These are phyloP conservation scores for Dicyrtomina minuta DNA, from an alignment of 2,888 invertebrate species.

Conservation along the genomic window DNA sequence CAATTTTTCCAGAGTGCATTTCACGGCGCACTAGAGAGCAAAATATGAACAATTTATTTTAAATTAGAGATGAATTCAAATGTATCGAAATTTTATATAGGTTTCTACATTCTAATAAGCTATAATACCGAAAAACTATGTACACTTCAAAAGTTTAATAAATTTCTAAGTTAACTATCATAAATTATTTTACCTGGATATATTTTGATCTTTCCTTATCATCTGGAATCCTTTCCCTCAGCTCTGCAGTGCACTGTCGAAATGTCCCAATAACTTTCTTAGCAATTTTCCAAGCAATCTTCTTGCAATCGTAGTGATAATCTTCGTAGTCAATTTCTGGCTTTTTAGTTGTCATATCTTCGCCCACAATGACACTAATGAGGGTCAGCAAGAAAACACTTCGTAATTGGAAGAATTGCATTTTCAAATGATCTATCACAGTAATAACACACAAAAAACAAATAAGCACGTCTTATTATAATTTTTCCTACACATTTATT, in stretches of 20 bases:
- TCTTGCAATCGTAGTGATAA: slow-evolving; percentile 39
- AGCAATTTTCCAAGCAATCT: slow-evolving; percentile 40
- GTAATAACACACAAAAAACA: too few species aligned
- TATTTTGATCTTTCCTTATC: slow-evolving; percentile 32
- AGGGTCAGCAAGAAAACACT: too few species aligned
- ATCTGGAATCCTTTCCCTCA: slow-evolving; percentile 35
- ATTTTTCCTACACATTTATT: too few species aligned
- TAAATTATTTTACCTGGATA: slow-evolving; percentile 20
- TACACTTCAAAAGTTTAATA: too few species aligned
- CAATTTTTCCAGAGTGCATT: slow-evolving; percentile 25
- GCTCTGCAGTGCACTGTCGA: slow-evolving; percentile 37
- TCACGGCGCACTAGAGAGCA: slow-evolving; percentile 23
- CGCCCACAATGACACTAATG: too few species aligned
- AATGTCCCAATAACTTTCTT: slow-evolving; percentile 43
- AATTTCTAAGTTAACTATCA: too few species aligned
- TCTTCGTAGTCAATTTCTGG: slow-evolving; percentile 17
- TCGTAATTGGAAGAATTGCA: too few species aligned
- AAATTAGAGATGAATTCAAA: background rate
- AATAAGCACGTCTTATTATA: too few species aligned
- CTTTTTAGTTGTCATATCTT: background rate
- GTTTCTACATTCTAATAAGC: too few species aligned
- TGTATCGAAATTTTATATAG: background rate
- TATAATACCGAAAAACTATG: too few species aligned
- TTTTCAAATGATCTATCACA: too few species aligned
- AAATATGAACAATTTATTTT: background rate